Evolutionary conservation across 2,113 vertebrate genomes (phyloP).

Genomic region (Hypanus sabinus): DNA sequence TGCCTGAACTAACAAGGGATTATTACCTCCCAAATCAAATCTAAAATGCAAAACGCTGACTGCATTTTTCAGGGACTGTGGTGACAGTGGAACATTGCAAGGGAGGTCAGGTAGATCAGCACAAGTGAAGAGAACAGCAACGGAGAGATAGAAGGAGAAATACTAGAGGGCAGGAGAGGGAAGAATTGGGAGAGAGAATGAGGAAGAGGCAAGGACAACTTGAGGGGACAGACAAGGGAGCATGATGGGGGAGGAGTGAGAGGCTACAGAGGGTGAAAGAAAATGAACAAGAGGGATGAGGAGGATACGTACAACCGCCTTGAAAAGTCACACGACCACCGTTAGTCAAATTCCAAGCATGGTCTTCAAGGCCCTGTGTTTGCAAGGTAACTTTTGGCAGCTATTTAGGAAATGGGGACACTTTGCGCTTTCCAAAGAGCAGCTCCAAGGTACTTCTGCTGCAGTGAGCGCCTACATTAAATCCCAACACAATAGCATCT

Average conservation of each 20-base stretch:
- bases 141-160: background rate
- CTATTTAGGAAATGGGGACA: background rate
- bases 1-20: background rate
- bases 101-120: no score
- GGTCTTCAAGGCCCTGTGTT: background rate
- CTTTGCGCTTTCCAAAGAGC: background rate
- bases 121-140: no score
- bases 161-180: background rate
- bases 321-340: no score
- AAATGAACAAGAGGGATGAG: background rate
- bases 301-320: background rate
- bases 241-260: background rate
- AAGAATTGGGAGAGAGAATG: background rate
- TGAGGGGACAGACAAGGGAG: background rate
- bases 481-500: no score
- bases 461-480: no score
- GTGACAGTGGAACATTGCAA: background rate
- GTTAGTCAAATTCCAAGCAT: background rate
- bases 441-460: background rate
- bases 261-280: background rate
- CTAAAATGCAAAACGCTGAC: background rate
- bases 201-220: background rate
- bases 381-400: background rate
- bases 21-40: background rate
- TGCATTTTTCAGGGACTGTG: background rate